These are phyloP conservation scores for Nemotelus nigrinus DNA, from an alignment of 2,888 invertebrate genomes.

Conservation along the genomic window DNA sequence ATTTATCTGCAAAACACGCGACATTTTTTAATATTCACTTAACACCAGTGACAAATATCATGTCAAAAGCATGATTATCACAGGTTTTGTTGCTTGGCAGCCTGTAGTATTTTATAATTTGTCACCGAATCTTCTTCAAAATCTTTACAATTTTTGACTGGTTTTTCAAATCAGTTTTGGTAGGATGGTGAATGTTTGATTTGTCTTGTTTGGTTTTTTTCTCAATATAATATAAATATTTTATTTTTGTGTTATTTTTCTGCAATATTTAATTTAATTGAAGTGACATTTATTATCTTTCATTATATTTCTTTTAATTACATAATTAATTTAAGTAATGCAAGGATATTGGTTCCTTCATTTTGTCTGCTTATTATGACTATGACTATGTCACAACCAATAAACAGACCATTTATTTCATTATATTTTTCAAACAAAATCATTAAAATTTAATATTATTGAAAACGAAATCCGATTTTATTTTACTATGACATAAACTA, in stretches of 20 bases:
- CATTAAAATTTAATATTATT: conserved; percentile 13
- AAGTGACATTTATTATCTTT: no score
- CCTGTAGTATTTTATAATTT: neutral
- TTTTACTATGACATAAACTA: neutral
- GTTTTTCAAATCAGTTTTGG: neutral
- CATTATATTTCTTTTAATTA: conserved; percentile 31
- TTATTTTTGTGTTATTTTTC: neutral
- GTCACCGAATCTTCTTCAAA: neutral
- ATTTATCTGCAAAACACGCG: no score
- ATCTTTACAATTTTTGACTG: neutral
- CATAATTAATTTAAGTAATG: conserved; percentile 49
- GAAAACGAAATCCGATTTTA: conserved; percentile 3
- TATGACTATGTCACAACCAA: neutral
- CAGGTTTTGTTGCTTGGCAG: conserved; percentile 16
- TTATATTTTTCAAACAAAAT: neutral
- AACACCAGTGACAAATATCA: no score
- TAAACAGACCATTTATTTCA: conserved; percentile 30
- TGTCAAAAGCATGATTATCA: conserved; percentile 7
- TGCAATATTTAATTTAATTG: neutral
- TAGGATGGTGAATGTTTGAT: neutral
- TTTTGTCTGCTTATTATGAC: conserved; percentile 36
- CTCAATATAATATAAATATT: neutral
- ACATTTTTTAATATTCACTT: no score
- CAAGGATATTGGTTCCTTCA: conserved; percentile 53
- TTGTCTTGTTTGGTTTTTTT: neutral